Conservation (phyloP, 2,888 invertebrate species). For the Acanthopleura granulata region DNA sequence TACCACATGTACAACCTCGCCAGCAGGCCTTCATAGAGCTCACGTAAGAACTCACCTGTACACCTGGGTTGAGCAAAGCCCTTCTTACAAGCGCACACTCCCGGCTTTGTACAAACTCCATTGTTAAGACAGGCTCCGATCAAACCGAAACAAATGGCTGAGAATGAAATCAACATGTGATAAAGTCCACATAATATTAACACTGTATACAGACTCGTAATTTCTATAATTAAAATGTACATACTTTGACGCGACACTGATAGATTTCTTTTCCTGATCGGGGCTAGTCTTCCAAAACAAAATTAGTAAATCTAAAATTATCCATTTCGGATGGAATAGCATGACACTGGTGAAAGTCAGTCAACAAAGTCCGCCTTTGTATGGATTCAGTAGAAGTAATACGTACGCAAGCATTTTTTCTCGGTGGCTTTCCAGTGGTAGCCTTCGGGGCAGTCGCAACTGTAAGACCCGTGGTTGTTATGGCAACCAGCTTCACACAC, state of each 20-base stretch:
- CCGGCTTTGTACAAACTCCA: background rate
- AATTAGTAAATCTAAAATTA: too few relatives aligned
- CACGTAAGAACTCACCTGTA: background rate
- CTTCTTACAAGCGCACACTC: background rate
- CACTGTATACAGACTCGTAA: too few relatives aligned
- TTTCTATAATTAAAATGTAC: too few relatives aligned
- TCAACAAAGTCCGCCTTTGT: too few relatives aligned
- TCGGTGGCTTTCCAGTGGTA: background rate
- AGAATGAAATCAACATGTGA: background rate
- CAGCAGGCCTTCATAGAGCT: too few relatives aligned
- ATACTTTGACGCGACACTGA: too few relatives aligned
- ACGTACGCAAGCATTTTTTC: background rate
- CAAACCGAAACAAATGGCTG: background rate
- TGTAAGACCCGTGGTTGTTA: conserved; percentile 1
- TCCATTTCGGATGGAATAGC: too few relatives aligned
- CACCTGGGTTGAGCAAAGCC: background rate
- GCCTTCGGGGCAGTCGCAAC: background rate
- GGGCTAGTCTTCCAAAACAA: too few relatives aligned
- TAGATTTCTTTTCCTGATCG: too few relatives aligned
- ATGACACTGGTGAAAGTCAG: too few relatives aligned
- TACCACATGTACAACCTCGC: too few relatives aligned
- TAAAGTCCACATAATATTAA: too few relatives aligned
- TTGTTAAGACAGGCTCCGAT: background rate
- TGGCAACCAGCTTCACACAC: background rate
- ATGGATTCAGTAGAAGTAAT: background rate